phyloP scores from a whole-genome alignment of 2,797 vertebrate genomes.

The Carduelis carduelis region DNA sequence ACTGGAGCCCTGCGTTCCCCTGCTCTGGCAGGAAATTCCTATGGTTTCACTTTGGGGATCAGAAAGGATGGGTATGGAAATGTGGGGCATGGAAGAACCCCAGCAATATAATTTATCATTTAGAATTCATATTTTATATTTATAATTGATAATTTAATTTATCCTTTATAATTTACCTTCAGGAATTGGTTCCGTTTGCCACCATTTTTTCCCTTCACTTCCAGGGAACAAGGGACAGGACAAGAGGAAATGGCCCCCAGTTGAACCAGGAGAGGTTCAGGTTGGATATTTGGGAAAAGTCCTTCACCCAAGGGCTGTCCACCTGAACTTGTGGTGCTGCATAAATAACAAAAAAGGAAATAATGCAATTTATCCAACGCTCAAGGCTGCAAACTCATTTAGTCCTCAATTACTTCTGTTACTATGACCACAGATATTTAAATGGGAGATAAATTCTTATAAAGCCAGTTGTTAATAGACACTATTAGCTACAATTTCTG shows the following conservation, averaged over 20 bases:
- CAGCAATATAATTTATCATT: neutral
- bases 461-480: slow-evolving; percentile 35
- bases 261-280: neutral
- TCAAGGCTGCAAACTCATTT: slow-evolving; percentile 48
- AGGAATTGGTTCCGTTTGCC: neutral
- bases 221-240: neutral
- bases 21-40: neutral
- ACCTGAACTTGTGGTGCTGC: neutral
- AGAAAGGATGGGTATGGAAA: neutral
- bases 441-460: slow-evolving; percentile 56
- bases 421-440: slow-evolving; percentile 51
- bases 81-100: neutral
- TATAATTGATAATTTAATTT: neutral
- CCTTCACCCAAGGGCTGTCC: neutral
- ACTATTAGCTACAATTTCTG: slow-evolving; percentile 44
- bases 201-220: neutral
- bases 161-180: neutral
- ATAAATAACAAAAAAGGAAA: slow-evolving; percentile 7
- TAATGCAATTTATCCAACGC: neutral
- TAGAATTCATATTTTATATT: neutral
- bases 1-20: neutral
- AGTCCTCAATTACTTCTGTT: slow-evolving; percentile 46
- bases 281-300: neutral
- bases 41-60: neutral
- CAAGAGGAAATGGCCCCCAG: neutral